These are phyloP conservation scores for Perdita meconis DNA, from an alignment of 2,888 invertebrate species.

Conservation along the genomic window DNA sequence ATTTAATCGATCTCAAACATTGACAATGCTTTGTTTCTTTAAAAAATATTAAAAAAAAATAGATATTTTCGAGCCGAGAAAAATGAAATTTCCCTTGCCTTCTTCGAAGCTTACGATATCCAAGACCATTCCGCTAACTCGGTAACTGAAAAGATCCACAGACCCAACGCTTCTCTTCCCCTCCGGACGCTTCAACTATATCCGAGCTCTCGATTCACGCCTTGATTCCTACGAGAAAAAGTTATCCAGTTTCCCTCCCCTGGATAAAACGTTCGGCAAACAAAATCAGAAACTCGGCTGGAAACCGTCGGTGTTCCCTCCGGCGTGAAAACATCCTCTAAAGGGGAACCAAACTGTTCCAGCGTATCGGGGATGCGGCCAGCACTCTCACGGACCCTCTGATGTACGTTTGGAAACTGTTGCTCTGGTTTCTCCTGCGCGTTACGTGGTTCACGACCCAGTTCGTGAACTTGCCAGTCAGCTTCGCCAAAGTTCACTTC, in stretches of 20 bases:
- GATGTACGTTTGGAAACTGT: constrained; percentile 77
- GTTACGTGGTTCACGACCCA: constrained; percentile 81
- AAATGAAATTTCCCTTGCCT: no score
- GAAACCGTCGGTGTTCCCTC: background rate
- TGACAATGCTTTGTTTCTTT: no score
- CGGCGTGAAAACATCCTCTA: constrained; percentile 30
- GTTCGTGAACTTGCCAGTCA: constrained; percentile 75
- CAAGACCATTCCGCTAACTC: no score
- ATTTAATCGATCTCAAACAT: no score
- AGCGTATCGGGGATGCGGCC: constrained; percentile 74
- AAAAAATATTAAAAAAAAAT: no score
- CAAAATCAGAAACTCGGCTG: constrained; percentile 34
- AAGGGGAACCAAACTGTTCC: constrained; percentile 43
- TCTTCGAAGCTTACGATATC: no score
- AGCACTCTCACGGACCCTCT: constrained; percentile 78
- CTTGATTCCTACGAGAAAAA: background rate
- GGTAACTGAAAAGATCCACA: no score
- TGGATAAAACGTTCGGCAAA: constrained; percentile 2
- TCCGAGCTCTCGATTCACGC: constrained; percentile 17
- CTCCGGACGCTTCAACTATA: no score
- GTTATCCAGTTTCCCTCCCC: constrained; percentile 7
- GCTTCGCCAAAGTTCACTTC: constrained; percentile 71
- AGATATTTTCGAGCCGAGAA: no score
- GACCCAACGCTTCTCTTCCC: no score
- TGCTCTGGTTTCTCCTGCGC: constrained; percentile 82